These are phyloP conservation scores for Climacteris rufus DNA, from an alignment of 2,113 vertebrate species.

Conservation along the genomic window DNA sequence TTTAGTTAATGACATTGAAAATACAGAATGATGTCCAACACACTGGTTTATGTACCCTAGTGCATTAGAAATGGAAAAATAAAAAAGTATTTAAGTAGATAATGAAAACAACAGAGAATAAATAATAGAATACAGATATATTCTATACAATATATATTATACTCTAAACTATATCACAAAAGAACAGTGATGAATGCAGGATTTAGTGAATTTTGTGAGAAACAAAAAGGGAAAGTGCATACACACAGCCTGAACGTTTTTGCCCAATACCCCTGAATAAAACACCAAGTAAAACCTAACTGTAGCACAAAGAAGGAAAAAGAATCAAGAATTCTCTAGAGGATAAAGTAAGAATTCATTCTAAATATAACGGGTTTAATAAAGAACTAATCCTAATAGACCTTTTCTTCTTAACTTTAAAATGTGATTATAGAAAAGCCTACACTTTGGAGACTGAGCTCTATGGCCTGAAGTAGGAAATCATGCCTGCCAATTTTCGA, in stretches of 20 bases:
- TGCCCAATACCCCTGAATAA: neutral
- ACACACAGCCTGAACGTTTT: neutral
- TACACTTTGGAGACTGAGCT: neutral
- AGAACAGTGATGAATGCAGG: neutral
- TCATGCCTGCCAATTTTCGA: neutral
- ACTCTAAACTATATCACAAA: neutral
- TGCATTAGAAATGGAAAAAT: neutral
- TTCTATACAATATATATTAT: neutral
- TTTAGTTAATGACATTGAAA: neutral
- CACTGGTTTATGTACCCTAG: neutral
- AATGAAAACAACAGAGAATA: neutral
- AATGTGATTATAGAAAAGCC: neutral
- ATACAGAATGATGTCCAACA: neutral
- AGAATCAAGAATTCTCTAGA: neutral
- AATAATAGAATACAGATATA: neutral
- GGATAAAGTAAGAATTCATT: neutral
- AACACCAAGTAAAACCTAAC: neutral
- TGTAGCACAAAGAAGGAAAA: neutral
- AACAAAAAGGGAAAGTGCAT: neutral
- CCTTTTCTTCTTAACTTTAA: neutral
- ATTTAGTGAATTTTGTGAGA: accelerated
- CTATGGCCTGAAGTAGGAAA: neutral
- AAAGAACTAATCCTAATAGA: neutral
- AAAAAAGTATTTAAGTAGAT: neutral
- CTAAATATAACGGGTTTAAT: neutral